Evolutionary conservation across 2,797 vertebrate genomes (phyloP).

Genomic region (Sebastes matsubarae): DNA sequence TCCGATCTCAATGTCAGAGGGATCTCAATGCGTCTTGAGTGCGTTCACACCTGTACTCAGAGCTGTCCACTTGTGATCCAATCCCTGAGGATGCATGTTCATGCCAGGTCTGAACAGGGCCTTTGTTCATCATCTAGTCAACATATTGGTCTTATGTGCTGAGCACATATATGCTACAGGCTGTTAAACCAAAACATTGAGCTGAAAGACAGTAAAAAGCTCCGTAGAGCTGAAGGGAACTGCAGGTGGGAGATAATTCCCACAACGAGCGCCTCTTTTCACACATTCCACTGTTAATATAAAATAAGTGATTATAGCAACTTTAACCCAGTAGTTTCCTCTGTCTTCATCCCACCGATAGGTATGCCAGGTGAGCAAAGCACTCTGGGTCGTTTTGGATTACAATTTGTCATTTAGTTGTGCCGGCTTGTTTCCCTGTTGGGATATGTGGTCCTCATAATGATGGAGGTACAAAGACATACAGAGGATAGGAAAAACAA

Average conservation of each 20-base stretch:
- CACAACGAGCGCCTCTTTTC: not conserved
- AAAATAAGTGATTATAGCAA: not conserved
- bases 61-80: too few relatives aligned
- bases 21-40: too few relatives aligned
- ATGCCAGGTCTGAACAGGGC: too few relatives aligned
- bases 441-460: not conserved
- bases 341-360: not conserved
- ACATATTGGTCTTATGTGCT: too few relatives aligned
- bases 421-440: not conserved
- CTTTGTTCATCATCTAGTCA: too few relatives aligned
- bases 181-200: not conserved
- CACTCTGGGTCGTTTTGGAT: not conserved
- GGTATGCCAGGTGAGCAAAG: not conserved
- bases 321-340: not conserved
- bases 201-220: not conserved
- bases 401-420: not conserved
- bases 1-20: too few relatives aligned
- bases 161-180: not conserved
- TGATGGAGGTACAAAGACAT: not conserved
- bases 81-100: too few relatives aligned
- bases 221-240: not conserved
- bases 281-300: not conserved
- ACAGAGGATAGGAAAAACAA: conserved; percentile 7
- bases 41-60: too few relatives aligned
- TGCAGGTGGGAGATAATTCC: not conserved